Evolutionary conservation across 2,797 vertebrate species (phyloP), one percentile per base, ranked within the genome.

Genomic region (Spinus pinus): DNA sequence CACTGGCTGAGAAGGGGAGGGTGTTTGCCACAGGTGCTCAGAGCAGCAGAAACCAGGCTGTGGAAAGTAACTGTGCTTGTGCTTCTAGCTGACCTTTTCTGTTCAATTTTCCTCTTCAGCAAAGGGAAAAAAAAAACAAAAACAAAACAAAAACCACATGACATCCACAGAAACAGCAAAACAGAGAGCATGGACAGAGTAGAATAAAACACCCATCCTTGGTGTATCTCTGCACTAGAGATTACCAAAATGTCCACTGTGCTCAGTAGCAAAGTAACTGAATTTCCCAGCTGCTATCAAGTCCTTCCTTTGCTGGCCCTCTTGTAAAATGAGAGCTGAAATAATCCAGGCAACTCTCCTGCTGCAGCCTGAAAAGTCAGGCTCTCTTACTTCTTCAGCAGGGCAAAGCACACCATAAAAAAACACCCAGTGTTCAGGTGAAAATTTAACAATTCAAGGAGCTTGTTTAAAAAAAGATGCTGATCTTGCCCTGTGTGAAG

Each of bases 391-490:
- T 70, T 66, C 66, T 81, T 35, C 54, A 74, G 57, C 75, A 37
- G 35, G 12, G 18, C 49, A 86, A 74, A 72, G 39, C 1, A 0
- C 1, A 0, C 53, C n/a, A 41, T 2, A 12, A 27, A 31, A 31
- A 86, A 86, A 15, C 2, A 3, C 8, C 39, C 47, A 28, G 9
- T 12, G 23, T 42, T 67, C 14, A 4, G 1, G 15, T 5, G 12
- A 35, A 67, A 60, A 69, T 42, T 22, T 18, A 82, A 69, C 17
- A 69, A 73, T 77, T 9, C 25, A 18, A 54, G 22, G 35, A 42
- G 37, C 4, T 42, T 42, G 10, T 41, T 78, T 5, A 23, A 28
- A 44, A 39, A 58, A 37, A 51, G 3, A 14, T 20, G 10, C 6
- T 19, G 4, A n/a, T n/a, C 6, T 51, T 60, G 21, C 11, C 41